Base-by-base conservation (phyloP, 2,888 invertebrate species). In the Stictocephala bisonia region DNA sequence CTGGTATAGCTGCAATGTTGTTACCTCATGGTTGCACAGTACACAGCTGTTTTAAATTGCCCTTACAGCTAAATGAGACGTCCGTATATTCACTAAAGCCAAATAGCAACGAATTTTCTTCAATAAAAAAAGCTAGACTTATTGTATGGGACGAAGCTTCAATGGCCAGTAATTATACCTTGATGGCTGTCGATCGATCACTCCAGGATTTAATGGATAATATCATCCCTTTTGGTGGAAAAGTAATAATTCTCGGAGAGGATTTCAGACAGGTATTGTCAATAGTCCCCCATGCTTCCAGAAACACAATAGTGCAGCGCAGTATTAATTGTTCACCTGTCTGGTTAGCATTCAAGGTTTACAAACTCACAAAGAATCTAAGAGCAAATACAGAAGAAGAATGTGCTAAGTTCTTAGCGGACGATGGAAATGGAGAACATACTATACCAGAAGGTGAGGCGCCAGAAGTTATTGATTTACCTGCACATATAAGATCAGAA, bases 1-100 rank as follows among this genome's bases (percentile, higher is more conserved):
- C 78, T n/a, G 80, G 80, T 35, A 79, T 80, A 41, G 80, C 80
- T 51, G 78, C 80, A 7, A 79, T 74, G 13, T 67, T 80, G n/a
- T 66, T 81, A 41, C 68, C 60, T 26, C 76, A 79, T 26, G 83
- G 81, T 40, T 51, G 41, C 27, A 73, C 73, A 22, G 22, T 53
- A 6, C 68, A 73, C 44, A 31, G 58, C 13, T 6, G 18, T 20
- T 73, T 73, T 50, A 73, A 69, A 40, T 44, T 73, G 27, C 73
- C 73, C 11, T 41, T 73, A 40, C 35, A 73, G 11, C 40, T 73
- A 51, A 64, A 31, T 35, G 64, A 64, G 35, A 41, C 68, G 35
- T 56, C 48, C 18, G 56, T 56, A 18, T 40, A 18, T 24, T 53
- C 50, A 20, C 26, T 68, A 35, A 20, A 41, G 11, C 18, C 27